These are phyloP conservation scores for Eristalis intricaria DNA, from an alignment of 2,888 invertebrate genomes.

Conservation along the genomic window DNA sequence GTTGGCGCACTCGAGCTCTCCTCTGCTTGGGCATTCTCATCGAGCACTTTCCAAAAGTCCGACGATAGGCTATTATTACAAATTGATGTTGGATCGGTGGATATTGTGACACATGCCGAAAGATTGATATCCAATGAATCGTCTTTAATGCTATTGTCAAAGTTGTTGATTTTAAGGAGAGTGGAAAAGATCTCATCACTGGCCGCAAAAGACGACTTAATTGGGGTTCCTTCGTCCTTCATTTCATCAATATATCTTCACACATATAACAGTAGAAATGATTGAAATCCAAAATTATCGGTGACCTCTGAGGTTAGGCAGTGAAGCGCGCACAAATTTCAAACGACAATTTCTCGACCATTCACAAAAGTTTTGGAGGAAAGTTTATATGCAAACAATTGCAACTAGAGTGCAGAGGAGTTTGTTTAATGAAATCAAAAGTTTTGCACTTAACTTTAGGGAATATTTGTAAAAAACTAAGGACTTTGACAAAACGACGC, in stretches of 20 bases:
- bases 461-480: conserved; percentile 73
- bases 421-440: conserved; percentile 73
- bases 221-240: conserved; percentile 66
- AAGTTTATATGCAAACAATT: conserved; percentile 20
- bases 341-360: conserved; percentile 30
- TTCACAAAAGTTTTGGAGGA: conserved; percentile 29
- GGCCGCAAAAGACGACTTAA: conserved; percentile 50
- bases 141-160: conserved; percentile 80
- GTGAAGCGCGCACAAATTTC: conserved; percentile 61
- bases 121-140: conserved; percentile 80
- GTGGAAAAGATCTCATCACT: conserved; percentile 80
- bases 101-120: conserved; percentile 80
- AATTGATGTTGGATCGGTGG: conserved; percentile 76
- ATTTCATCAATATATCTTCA: conserved; percentile 44
- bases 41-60: conserved; percentile 80
- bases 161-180: conserved; percentile 79
- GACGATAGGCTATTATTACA: conserved; percentile 79
- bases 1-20: conserved; percentile 32
- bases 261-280: conserved; percentile 27
- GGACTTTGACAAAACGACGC: conserved; percentile 79
- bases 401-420: conserved; percentile 61
- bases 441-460: conserved; percentile 57
- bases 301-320: conserved; percentile 51
- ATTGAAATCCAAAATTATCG: conserved; percentile 25
- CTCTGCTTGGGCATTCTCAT: conserved; percentile 77